These are phyloP conservation scores for Brachyptera risi DNA, from an alignment of 2,888 invertebrate genomes.

Conservation along the genomic window DNA sequence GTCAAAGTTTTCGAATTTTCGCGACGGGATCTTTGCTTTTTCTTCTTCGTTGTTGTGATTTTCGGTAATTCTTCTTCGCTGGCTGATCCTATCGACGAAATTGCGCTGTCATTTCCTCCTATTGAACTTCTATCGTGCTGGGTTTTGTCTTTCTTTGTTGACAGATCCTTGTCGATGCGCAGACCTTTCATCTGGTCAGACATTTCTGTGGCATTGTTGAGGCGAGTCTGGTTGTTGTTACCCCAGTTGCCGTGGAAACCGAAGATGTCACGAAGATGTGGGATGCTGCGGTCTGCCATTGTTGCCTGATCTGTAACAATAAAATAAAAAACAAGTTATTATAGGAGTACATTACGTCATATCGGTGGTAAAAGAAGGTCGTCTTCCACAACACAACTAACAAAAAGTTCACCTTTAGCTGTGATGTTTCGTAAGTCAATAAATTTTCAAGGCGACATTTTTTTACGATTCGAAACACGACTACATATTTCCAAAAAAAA, in stretches of 20 bases:
- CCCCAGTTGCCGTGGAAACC: slow-evolving; percentile 45
- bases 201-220: slow-evolving; percentile 7
- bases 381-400: too few relatives aligned
- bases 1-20: slow-evolving; percentile 64
- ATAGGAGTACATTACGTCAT: too few relatives aligned
- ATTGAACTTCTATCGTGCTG: not conserved
- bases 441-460: too few relatives aligned
- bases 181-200: slow-evolving; percentile 21
- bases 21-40: slow-evolving; percentile 58
- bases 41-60: slow-evolving; percentile 44
- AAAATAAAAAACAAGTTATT: too few relatives aligned
- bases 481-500: too few relatives aligned
- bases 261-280: slow-evolving; percentile 71
- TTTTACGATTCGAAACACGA: too few relatives aligned
- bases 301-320: too few relatives aligned
- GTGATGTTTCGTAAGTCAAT: too few relatives aligned
- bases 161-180: slow-evolving; percentile 16
- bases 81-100: slow-evolving; percentile 44
- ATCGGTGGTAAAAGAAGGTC: too few relatives aligned
- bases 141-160: slow-evolving; percentile 18
- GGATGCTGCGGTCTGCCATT: slow-evolving; percentile 61
- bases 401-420: too few relatives aligned
- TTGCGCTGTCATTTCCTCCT: slow-evolving; percentile 41
- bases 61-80: slow-evolving; percentile 40
- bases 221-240: not conserved